A percentile compares a stretch with the other conserved stretches of the same genome.
Evolutionary conservation across 2,888 invertebrate species (phyloP).

Genomic region (Oscheius sp.): DNA sequence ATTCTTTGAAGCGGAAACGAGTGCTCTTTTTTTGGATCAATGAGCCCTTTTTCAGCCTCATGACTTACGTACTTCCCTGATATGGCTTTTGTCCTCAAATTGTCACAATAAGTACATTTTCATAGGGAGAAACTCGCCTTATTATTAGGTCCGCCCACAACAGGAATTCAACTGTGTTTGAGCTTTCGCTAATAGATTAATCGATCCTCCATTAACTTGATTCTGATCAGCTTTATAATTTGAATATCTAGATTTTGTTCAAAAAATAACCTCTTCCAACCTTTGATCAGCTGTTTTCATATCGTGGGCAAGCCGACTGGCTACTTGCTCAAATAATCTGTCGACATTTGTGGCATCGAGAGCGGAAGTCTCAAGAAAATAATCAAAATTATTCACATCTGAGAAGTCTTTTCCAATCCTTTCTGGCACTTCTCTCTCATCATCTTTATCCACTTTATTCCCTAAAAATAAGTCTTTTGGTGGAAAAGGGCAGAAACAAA

Average conservation of each 20-base stretch:
- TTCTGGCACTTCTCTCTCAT: slow-evolving; percentile 87
- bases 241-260: slow-evolving; percentile 37
- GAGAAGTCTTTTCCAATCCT: slow-evolving; percentile 94
- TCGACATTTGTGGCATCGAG: slow-evolving; percentile 98
- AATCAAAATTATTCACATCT: slow-evolving; percentile 80
- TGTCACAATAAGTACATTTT: no score
- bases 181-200: slow-evolving; percentile 57
- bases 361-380: slow-evolving; percentile 95
- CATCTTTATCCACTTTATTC: slow-evolving; percentile 95
- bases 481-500: slow-evolving; percentile 63
- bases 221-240: slow-evolving; percentile 46
- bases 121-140: no score
- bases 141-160: slow-evolving; percentile 47
- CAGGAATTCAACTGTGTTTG: slow-evolving; percentile 55
- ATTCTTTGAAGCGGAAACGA: no score
- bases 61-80: no score
- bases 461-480: slow-evolving; percentile 75
- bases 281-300: slow-evolving; percentile 69
- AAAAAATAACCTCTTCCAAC: slow-evolving; percentile 38
- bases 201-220: slow-evolving; percentile 15
- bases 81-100: no score
- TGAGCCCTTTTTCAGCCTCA: no score
- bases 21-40: no score
- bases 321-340: slow-evolving; percentile 93
- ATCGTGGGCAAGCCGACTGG: slow-evolving; percentile 72